These are phyloP conservation scores for Gymnodraco acuticeps DNA, from an alignment of 2,797 vertebrate species.

Conservation along the genomic window DNA sequence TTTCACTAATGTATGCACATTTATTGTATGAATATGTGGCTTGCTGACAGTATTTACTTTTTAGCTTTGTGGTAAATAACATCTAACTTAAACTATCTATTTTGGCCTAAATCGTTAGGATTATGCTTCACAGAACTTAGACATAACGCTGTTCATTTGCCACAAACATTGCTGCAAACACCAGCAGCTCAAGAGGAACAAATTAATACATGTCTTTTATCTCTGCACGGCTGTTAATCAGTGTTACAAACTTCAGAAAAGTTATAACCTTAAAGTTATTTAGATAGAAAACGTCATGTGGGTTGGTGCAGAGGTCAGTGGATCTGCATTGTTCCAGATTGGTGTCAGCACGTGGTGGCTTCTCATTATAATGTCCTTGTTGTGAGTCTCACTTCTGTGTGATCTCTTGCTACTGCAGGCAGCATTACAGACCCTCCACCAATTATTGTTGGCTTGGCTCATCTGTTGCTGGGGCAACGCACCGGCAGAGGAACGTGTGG, in stretches of 20 bases:
- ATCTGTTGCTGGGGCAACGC: conserved; percentile 58
- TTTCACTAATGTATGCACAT: not conserved
- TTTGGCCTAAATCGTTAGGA: too few relatives aligned
- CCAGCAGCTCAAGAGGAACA: not conserved
- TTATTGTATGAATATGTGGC: not conserved
- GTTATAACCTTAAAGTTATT: not conserved
- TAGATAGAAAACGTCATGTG: not conserved
- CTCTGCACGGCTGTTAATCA: not conserved
- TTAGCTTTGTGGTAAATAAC: too few relatives aligned
- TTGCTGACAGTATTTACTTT: not conserved
- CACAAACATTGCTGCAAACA: not conserved
- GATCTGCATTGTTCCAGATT: too few relatives aligned
- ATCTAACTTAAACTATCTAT: too few relatives aligned
- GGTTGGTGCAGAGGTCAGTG: conserved; percentile 8
- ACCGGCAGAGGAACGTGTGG: conserved; percentile 4
- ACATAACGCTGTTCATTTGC: not conserved
- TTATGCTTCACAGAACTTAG: not conserved
- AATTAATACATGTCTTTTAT: not conserved
- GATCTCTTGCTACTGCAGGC: conserved; percentile 30
- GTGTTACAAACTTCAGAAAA: not conserved
- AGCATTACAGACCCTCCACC: conserved; percentile 28
- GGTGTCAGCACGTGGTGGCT: conserved; percentile 9
- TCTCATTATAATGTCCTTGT: conserved; percentile 12
- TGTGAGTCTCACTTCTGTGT: conserved; percentile 5
- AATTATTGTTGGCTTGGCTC: conserved; percentile 43